Evolutionary conservation across 2,113 vertebrate genomes (phyloP), one percentile per base, ranked within the genome.

Genomic region (Neopipo cinnamomea): DNA sequence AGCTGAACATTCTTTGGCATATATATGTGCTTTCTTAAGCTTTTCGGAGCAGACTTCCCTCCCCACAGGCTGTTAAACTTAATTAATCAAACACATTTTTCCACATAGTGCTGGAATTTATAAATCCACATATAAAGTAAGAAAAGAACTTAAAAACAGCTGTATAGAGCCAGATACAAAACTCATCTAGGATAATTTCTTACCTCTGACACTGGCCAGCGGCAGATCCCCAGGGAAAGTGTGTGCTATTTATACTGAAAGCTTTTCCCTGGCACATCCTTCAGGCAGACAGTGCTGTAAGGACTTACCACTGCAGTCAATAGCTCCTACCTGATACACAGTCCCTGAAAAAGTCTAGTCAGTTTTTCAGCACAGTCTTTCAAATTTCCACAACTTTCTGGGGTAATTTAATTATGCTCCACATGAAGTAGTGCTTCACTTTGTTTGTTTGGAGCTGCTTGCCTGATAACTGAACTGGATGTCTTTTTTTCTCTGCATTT

Each of bases 21-120:
- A 81, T 81, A 86, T 75, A 88, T 67, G 24, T 59, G 59, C 44
- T 10, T 61, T 70, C 49, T 91, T 25, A 41, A 74, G 63, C 30
- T 86, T 77, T 92, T 80, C 3, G 4, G 63, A 93, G 47, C 25
- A 80, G 46, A 31, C 50, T 78, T 90, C 63, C 50, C 33, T 91
- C 79, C 65, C 75, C 42, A 66, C 25, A 77, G 74, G 78, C 78
- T 79, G 80, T 83, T 90, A 91, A 73, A 37, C 12, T 85, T 91
- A 39, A 86, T 88, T 91, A 94, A 77, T 81, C 68, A 83, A 93
- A 88, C 23, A 65, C 15, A 41, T 88, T 90, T 89, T 89, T 94
- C 46, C 76, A 52, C 50, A 52, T 13, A 61, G 28, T 12, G 11
- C 20, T 83, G 53, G 52, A 92, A 78, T 78, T 85, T 23, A 93